Conservation (phyloP, 2,113 vertebrate genomes). For the Procavia capensis region DNA sequence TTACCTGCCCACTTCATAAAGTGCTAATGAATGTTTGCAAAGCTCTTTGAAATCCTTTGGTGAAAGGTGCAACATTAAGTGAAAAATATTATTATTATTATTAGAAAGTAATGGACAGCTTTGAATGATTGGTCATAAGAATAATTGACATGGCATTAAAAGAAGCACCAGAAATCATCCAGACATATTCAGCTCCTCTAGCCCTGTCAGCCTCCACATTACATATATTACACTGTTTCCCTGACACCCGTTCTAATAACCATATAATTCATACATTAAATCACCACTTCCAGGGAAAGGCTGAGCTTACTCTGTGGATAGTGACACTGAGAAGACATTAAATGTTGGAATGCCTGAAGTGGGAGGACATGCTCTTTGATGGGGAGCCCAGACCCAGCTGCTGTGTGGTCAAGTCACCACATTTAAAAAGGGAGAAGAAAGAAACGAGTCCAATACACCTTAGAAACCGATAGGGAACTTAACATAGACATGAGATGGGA, state of each 20-base stretch:
- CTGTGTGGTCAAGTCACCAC: not conserved
- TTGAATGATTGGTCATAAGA: conserved; percentile 69
- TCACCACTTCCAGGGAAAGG: conserved; percentile 72
- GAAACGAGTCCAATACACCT: not conserved
- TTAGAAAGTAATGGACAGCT: conserved; percentile 74
- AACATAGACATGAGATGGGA: not conserved
- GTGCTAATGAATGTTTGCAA: conserved; percentile 78
- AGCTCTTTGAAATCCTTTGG: conserved; percentile 72
- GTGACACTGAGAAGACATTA: conserved; percentile 48
- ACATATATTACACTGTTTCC: conserved; percentile 76
- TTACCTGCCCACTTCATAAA: conserved; percentile 75
- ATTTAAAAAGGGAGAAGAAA: not conserved
- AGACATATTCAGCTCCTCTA: conserved; percentile 33
- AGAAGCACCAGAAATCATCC: conserved; percentile 71
- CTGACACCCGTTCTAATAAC: conserved; percentile 77
- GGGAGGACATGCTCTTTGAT: conserved; percentile 16
- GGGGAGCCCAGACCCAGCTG: not conserved
- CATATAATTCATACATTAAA: conserved; percentile 79
- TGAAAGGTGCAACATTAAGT: conserved; percentile 70
- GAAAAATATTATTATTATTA: conserved; percentile 81
- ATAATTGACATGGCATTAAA: conserved; percentile 75
- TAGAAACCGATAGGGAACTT: not conserved
- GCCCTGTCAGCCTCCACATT: conserved; percentile 55
- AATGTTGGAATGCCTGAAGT: conserved; percentile 53
- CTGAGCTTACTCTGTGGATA: conserved; percentile 65